These are phyloP conservation scores for Diplazon laetatorius DNA, from an alignment of 2,888 invertebrate genomes.

Conservation along the genomic window DNA sequence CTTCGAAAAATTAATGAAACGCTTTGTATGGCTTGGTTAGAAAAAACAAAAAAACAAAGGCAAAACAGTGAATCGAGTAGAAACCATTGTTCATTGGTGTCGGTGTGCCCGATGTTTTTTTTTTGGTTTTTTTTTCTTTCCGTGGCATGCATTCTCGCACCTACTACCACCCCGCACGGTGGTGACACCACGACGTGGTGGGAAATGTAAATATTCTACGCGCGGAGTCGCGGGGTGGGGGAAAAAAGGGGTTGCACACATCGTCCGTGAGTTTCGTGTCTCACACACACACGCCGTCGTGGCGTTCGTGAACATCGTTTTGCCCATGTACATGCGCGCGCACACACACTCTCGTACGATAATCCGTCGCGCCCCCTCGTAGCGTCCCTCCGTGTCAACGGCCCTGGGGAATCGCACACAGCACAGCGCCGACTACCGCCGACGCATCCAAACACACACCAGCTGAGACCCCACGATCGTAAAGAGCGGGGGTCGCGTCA, in stretches of 20 bases:
- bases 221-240: slow-evolving; percentile 15
- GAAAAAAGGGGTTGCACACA: slow-evolving; percentile 12
- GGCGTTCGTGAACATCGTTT: slow-evolving; percentile 19
- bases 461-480: slow-evolving; percentile 47
- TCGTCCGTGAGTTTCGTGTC: not conserved
- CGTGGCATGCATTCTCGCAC: slow-evolving; percentile 46
- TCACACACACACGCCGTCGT: slow-evolving; percentile 6
- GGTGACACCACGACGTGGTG: slow-evolving; percentile 32
- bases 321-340: not conserved
- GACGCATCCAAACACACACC: slow-evolving; percentile 51
- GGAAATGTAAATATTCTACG: slow-evolving; percentile 53
- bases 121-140: too few relatives aligned
- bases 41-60: slow-evolving; percentile 17
- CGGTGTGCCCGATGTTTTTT: slow-evolving; percentile 11
- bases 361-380: slow-evolving; percentile 15
- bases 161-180: slow-evolving; percentile 38
- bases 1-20: slow-evolving; percentile 36
- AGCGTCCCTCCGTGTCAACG: slow-evolving; percentile 28
- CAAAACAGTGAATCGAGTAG: slow-evolving; percentile 25
- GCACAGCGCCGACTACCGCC: slow-evolving; percentile 36
- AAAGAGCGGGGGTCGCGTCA: slow-evolving; percentile 23
- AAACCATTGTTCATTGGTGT: slow-evolving; percentile 45
- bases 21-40: not conserved
- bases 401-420: slow-evolving; percentile 45
- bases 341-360: slow-evolving; percentile 14